Conservation (phyloP, 1,140 invertebrate genomes). For the Latrodectus geometricus region DNA sequence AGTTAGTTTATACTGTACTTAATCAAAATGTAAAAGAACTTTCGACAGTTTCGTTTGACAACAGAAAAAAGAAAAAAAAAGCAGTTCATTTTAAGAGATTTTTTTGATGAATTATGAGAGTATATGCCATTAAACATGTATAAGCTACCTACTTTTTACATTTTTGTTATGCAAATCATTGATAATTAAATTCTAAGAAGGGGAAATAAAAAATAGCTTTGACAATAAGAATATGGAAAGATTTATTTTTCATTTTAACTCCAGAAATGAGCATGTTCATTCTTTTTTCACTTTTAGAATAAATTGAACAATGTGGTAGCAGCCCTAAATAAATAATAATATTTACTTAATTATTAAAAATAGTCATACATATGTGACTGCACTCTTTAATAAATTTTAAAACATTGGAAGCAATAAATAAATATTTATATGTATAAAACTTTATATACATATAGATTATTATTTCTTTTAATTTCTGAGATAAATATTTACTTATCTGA, state of each 20-base stretch:
- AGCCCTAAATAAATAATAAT: too few species aligned
- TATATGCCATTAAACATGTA: neutral
- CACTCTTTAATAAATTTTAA: too few species aligned
- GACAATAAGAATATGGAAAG: neutral
- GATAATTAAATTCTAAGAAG: neutral
- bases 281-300: neutral
- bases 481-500: too few species aligned
- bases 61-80: neutral
- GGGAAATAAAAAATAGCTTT: neutral
- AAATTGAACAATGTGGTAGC: too few species aligned
- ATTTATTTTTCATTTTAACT: neutral
- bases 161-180: neutral
- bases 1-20: conserved; percentile 28
- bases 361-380: too few species aligned
- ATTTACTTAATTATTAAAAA: too few species aligned
- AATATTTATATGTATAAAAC: too few species aligned
- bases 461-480: too few species aligned
- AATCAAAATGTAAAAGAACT: conserved; percentile 31
- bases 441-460: too few species aligned
- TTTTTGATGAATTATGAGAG: neutral
- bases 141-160: neutral
- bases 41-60: neutral
- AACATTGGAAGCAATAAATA: too few species aligned
- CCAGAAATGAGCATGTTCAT: neutral
- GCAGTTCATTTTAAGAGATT: neutral